Conservation (phyloP, 2,797 vertebrate genomes). For the Eleutherodactylus coqui region DNA sequence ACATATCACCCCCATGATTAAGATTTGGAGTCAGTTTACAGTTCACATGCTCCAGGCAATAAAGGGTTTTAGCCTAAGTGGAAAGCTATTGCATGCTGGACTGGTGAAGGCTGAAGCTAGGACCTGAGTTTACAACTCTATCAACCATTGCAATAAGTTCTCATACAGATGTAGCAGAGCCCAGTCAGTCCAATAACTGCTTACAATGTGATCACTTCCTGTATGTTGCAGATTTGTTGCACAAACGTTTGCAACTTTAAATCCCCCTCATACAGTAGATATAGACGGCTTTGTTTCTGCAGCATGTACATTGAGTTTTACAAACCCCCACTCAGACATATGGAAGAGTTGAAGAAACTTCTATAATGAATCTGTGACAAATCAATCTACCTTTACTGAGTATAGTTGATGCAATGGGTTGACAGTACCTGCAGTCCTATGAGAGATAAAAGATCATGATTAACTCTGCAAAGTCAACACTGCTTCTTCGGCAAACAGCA, state of each 20-base stretch:
- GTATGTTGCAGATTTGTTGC: neutral
- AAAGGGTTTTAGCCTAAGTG: conserved; percentile 47
- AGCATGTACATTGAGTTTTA: neutral
- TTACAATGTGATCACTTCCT: too few relatives aligned
- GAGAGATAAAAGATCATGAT: too few relatives aligned
- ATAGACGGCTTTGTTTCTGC: neutral
- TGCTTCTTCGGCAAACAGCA: neutral
- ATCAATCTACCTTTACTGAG: too few relatives aligned
- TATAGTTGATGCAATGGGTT: too few relatives aligned
- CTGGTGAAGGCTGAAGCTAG: conserved; percentile 40
- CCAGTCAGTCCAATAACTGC: too few relatives aligned
- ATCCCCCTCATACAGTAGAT: neutral
- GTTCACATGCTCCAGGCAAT: conserved; percentile 58
- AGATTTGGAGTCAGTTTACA: conserved; percentile 47
- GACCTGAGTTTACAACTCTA: neutral
- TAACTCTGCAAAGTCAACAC: too few relatives aligned
- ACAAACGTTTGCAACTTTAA: neutral
- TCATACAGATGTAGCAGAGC: neutral
- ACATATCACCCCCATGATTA: conserved; percentile 49
- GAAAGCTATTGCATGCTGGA: conserved; percentile 59
- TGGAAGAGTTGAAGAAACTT: neutral
- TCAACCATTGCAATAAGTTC: neutral
- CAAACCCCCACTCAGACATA: neutral
- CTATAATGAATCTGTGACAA: too few relatives aligned
- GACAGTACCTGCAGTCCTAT: neutral